These are phyloP conservation scores for Nymphalis c-album DNA, from an alignment of 2,888 invertebrate genomes.

Conservation along the genomic window DNA sequence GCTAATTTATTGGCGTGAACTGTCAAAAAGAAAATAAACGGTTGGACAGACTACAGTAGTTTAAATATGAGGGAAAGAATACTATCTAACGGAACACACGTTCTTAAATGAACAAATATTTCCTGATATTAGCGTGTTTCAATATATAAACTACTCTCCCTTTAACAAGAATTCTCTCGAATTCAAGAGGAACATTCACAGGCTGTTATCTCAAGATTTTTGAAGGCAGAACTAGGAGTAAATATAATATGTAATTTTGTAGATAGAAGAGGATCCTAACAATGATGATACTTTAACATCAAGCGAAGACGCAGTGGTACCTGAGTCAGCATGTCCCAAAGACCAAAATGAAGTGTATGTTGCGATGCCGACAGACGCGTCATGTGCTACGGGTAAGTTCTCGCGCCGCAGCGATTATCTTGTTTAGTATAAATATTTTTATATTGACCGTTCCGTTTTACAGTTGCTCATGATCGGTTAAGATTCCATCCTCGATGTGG, in stretches of 20 bases:
- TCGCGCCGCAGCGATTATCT: not conserved
- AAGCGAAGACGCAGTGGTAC: slow-evolving; percentile 51
- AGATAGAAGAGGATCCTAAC: slow-evolving; percentile 63
- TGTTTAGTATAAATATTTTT: slow-evolving; percentile 3
- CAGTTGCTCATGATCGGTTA: slow-evolving; percentile 83
- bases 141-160: no score
- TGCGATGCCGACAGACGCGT: slow-evolving; percentile 55
- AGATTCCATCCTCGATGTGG: slow-evolving; percentile 95
- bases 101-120: no score
- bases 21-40: no score
- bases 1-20: no score
- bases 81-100: no score
- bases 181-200: no score
- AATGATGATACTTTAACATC: slow-evolving; percentile 61
- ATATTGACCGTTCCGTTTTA: slow-evolving; percentile 33
- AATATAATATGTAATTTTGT: slow-evolving; percentile 12
- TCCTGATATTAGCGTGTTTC: no score
- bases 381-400: slow-evolving; percentile 54
- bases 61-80: no score
- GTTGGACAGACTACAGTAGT: no score
- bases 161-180: no score
- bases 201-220: no score
- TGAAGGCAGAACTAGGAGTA: no score
- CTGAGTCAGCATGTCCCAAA: slow-evolving; percentile 46
- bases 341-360: slow-evolving; percentile 50